Base-by-base conservation (phyloP, 2,113 vertebrate species). In the Channa maculata region DNA sequence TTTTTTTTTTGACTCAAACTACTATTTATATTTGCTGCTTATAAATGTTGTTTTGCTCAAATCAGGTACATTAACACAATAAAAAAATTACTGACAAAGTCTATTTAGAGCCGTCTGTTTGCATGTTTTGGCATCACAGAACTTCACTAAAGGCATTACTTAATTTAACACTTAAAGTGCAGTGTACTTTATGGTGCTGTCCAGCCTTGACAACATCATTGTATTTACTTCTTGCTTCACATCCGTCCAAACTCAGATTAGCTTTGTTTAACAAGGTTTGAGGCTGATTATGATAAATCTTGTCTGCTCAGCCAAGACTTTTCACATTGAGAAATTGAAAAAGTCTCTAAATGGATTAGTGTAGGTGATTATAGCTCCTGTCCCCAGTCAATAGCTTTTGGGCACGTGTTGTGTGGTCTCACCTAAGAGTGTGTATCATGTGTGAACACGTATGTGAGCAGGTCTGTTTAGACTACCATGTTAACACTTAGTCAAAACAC, bases 291-390 rank as follows among this genome's bases (percentile, higher is more conserved):
- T 82, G 80, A 79, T 77, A 74, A 65, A 73, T 80, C 66, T 77
- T 2, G 24, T 48, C 65, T 49, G 51, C 54, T 81, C 73, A 34
- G 5, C 41, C 2, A 61, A 77, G 59, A 82, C 85, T 90, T 62
- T 62, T 86, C 64, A 66, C 82, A 73, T 82, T 71, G 71, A 72
- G 66, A 44, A 73, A 84, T 78, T 82, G 86, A 93, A 90, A 92
- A 92, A 91, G 77, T 49, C 86, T 83, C 84, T 92, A 92, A 92
- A 91, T 88, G 91, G 91, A 93, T 94, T 92, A 93, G 88, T 71
- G 85, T 73, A 88, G 89, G 83, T 86, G 81, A 94, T 94, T 91
- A 91, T 91, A 89, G 84, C 79, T 79, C 87, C 88, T 90, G 91
- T 91, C 85, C 86, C 76, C 70, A 75, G 68, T 84, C 85, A 80